phyloP scores from a whole-genome alignment of 2,113 vertebrate species.

The Chitala chitala region DNA sequence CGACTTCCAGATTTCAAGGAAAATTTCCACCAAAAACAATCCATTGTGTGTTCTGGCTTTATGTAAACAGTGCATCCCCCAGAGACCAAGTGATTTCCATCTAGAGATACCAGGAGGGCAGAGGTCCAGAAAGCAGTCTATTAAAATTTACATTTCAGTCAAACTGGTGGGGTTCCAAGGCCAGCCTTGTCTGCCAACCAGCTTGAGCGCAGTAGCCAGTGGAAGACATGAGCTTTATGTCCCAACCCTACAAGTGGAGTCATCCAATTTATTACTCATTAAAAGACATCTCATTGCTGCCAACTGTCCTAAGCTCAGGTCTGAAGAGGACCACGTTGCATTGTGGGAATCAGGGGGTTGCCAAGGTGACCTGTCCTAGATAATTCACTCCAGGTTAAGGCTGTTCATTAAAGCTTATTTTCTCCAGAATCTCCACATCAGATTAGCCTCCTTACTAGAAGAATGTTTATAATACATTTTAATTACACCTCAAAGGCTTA shows the following conservation, averaged over 20 bases:
- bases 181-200: constrained; percentile 15
- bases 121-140: constrained; percentile 18
- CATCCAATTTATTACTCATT: background rate
- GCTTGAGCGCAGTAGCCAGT: constrained; percentile 5
- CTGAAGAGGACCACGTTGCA: background rate
- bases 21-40: background rate
- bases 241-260: background rate
- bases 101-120: constrained; percentile 3
- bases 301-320: background rate
- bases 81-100: background rate
- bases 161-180: constrained; percentile 21
- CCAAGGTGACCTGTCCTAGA: background rate
- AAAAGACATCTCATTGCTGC: background rate
- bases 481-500: background rate
- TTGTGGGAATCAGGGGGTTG: background rate
- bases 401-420: background rate
- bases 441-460: background rate
- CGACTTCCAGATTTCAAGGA: no score
- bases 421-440: background rate
- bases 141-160: constrained; percentile 27
- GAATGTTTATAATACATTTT: background rate
- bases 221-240: constrained; percentile 17
- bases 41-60: background rate
- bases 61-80: background rate
- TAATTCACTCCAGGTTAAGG: background rate